These are phyloP conservation scores for Cantharis nigra DNA, from an alignment of 2,888 invertebrate species.

Conservation along the genomic window DNA sequence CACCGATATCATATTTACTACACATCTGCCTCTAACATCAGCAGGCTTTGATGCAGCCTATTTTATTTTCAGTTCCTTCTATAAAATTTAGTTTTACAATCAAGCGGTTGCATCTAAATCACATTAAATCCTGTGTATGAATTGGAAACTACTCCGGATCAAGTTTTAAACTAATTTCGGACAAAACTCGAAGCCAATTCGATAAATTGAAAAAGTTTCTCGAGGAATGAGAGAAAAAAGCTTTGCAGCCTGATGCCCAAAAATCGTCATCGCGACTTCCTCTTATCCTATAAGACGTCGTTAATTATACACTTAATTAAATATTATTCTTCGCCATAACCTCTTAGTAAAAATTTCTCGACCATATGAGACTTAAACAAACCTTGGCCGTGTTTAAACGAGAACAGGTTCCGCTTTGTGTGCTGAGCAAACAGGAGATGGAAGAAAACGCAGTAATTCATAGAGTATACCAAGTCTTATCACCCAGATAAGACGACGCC, in stretches of 20 bases:
- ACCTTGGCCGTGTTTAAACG: slow-evolving; percentile 43
- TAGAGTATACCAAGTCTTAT: slow-evolving; percentile 34
- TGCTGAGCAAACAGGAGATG: slow-evolving; percentile 40
- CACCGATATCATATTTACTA: slow-evolving; percentile 56
- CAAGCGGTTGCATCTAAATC: not conserved
- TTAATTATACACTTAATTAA: not conserved
- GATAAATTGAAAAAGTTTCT: not conserved
- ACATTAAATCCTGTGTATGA: not conserved
- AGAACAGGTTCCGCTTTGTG: slow-evolving; percentile 39
- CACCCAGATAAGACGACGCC: slow-evolving; percentile 39
- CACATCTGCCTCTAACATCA: slow-evolving; percentile 49
- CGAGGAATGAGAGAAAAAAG: too few relatives aligned
- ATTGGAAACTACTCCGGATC: not conserved
- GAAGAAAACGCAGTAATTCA: slow-evolving; percentile 42
- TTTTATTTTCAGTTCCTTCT: slow-evolving; percentile 18
- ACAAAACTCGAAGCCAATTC: not conserved
- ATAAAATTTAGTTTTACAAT: not conserved
- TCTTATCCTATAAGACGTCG: not conserved
- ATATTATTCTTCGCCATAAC: slow-evolving; percentile 2
- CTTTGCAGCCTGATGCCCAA: too few relatives aligned
- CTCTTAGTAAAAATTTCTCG: slow-evolving; percentile 23
- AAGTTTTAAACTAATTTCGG: not conserved
- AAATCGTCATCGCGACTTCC: not conserved
- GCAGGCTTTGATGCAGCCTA: slow-evolving; percentile 19
- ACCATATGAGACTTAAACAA: slow-evolving; percentile 34